Conservation (phyloP, 1,140 invertebrate genomes). For the Drosophila kikkawai region DNA sequence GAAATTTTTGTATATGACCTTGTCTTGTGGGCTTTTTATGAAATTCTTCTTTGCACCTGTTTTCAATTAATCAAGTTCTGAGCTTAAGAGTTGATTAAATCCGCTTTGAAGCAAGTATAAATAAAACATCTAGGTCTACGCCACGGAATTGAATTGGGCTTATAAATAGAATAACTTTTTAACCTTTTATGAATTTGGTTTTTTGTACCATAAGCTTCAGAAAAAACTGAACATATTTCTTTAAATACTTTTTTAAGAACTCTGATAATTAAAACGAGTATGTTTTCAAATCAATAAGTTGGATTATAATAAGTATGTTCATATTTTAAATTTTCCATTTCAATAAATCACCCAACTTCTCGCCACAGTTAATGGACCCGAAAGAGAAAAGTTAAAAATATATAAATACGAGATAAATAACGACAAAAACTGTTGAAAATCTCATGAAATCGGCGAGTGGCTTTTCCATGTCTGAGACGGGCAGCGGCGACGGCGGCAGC, state of each 20-base stretch:
- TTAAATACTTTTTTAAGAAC: too few relatives aligned
- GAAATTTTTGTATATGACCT: not conserved
- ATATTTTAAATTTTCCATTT: not conserved
- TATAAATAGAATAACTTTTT: not conserved
- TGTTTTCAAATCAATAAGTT: too few relatives aligned
- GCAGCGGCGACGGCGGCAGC: constrained; percentile 50
- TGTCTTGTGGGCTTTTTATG: not conserved
- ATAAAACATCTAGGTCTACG: not conserved
- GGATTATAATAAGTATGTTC: too few relatives aligned
- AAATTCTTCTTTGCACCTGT: not conserved
- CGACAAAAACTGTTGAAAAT: constrained; percentile 63
- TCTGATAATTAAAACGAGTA: too few relatives aligned
- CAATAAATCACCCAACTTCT: not conserved
- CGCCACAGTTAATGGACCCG: constrained; percentile 16
- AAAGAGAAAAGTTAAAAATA: not conserved
- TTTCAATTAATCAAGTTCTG: constrained; percentile 1
- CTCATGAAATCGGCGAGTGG: constrained; percentile 69
- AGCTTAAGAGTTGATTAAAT: not conserved
- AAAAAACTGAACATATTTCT: too few relatives aligned
- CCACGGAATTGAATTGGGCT: not conserved
- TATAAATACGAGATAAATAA: constrained; percentile 47
- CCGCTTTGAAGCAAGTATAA: not conserved
- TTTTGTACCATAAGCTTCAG: too few relatives aligned
- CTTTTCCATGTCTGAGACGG: constrained; percentile 62
- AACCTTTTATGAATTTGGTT: too few relatives aligned